phyloP scores from a whole-genome alignment of 2,113 vertebrate genomes.

The Eupsittula cactorum region DNA sequence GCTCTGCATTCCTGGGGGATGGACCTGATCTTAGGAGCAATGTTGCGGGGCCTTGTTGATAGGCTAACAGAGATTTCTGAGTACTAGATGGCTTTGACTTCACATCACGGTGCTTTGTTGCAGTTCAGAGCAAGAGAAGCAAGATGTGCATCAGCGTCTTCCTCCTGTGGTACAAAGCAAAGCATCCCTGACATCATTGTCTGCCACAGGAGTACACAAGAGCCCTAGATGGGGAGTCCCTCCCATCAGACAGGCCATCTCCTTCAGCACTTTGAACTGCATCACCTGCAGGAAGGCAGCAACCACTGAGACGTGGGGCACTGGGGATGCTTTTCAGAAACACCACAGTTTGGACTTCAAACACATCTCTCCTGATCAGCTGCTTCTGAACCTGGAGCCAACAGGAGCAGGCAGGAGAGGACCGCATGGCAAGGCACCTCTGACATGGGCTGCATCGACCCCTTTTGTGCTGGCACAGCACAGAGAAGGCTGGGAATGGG shows the following conservation, averaged over 20 bases:
- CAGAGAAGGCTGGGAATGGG: background rate
- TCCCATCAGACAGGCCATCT: constrained; percentile 48
- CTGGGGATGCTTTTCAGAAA: constrained; percentile 57
- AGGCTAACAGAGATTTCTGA: background rate
- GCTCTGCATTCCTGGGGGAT: background rate
- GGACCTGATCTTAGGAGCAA: background rate
- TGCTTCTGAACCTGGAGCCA: background rate
- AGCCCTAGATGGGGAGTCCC: background rate
- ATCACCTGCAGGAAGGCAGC: background rate
- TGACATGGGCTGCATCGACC: constrained; percentile 66
- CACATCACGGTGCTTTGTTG: background rate
- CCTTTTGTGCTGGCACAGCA: constrained; percentile 57
- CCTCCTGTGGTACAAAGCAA: background rate
- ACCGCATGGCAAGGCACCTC: background rate
- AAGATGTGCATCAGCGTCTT: background rate
- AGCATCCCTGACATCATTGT: background rate
- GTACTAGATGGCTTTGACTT: background rate
- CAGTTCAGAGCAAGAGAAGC: constrained; percentile 53
- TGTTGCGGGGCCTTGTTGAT: background rate
- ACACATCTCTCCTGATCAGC: background rate
- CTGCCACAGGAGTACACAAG: background rate
- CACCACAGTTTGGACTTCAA: constrained; percentile 65
- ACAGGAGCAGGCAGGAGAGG: background rate
- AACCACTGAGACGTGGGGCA: background rate
- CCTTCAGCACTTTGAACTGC: constrained; percentile 54